Conservation (phyloP, 2,113 vertebrate species). For the Taurulus bubalis region DNA sequence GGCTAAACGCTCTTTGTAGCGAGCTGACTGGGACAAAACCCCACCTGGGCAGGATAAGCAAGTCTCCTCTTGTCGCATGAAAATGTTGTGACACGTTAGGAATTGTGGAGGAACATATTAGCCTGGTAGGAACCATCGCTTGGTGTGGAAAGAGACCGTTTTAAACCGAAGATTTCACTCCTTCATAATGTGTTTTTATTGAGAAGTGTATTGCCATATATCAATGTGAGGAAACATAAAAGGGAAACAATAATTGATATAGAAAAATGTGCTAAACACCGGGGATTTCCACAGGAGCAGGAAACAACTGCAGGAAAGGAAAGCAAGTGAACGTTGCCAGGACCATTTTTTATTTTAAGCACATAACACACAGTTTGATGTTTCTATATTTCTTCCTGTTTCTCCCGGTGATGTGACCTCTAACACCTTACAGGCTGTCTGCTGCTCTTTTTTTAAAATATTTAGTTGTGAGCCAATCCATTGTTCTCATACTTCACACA, state of each 20-base stretch:
- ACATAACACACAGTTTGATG: constrained; percentile 21
- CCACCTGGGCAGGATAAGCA: constrained; percentile 63
- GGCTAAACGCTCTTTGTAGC: constrained; percentile 83
- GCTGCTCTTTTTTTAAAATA: constrained; percentile 65
- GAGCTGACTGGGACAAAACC: constrained; percentile 76
- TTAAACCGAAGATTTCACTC: background rate
- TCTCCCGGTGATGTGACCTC: constrained; percentile 38
- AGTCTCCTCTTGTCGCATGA: constrained; percentile 12
- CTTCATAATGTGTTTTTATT: background rate
- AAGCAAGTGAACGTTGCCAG: background rate
- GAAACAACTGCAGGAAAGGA: background rate
- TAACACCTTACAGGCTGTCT: constrained; percentile 51
- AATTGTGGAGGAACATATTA: background rate
- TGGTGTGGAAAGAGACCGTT: background rate
- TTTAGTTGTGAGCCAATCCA: constrained; percentile 64
- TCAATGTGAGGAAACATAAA: background rate
- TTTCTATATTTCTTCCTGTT: constrained; percentile 25
- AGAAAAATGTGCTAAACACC: background rate
- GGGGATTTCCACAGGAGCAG: background rate
- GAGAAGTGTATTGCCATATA: background rate
- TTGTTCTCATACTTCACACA: constrained; percentile 52
- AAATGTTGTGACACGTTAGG: constrained; percentile 26
- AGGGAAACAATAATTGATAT: background rate
- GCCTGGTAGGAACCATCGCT: background rate
- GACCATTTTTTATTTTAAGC: too few species aligned